Percentiles rank a stretch among this genome's conserved stretches.
Evolutionary conservation across 1,140 invertebrate species (phyloP).

Genomic region (Tetraneura akinire): DNA sequence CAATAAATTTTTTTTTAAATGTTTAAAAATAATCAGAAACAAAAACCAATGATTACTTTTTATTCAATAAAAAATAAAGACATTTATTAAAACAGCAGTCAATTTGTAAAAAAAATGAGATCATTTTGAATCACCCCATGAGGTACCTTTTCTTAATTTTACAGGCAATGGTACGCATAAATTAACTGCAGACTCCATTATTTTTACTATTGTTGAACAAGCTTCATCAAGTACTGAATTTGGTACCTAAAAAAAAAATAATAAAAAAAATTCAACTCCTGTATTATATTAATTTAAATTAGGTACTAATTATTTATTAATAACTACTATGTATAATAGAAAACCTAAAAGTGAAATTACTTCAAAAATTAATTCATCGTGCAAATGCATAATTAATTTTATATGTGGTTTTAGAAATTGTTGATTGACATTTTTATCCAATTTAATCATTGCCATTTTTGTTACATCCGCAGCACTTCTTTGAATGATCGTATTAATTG

Average conservation of each 20-base stretch:
- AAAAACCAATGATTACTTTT: not conserved
- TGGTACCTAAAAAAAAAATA: constrained; percentile 58
- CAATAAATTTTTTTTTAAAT: not conserved
- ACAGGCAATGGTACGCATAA: constrained; percentile 80
- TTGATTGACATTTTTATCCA: constrained; percentile 63
- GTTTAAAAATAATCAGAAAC: not conserved
- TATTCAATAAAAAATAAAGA: not conserved
- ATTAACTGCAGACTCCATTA: constrained; percentile 78
- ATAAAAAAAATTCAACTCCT: not conserved
- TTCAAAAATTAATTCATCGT: constrained; percentile 96
- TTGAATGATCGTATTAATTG: constrained; percentile 92
- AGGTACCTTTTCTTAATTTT: constrained; percentile 77
- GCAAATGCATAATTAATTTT: constrained; percentile 83
- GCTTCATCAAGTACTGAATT: constrained; percentile 65
- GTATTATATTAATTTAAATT: too few species aligned
- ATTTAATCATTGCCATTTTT: constrained; percentile 83
- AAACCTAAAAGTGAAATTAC: constrained; percentile 60
- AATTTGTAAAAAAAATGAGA: constrained; percentile 23
- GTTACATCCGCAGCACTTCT: constrained; percentile 94
- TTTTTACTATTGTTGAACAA: constrained; percentile 68
- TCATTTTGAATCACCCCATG: constrained; percentile 69
- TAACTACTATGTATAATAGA: too few species aligned
- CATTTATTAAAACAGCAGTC: not conserved
- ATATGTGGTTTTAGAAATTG: constrained; percentile 53
- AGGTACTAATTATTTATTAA: too few species aligned